phyloP scores from a whole-genome alignment of 1,140 invertebrate genomes.

The Pogonomyrmex californicus region DNA sequence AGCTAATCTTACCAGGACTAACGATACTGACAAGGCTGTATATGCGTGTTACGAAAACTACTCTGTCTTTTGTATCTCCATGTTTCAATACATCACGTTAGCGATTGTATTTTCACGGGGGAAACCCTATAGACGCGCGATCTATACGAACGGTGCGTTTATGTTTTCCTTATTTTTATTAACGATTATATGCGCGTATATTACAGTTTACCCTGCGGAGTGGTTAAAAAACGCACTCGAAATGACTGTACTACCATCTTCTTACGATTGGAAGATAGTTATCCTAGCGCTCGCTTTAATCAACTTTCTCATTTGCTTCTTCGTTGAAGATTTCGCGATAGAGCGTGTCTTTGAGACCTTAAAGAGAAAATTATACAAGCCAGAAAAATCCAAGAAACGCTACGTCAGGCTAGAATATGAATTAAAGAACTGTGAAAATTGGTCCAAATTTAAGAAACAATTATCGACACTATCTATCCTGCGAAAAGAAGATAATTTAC shows the following conservation, averaged over 20 bases:
- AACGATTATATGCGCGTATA: conserved; percentile 89
- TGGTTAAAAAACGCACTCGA: conserved; percentile 90
- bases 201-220: conserved; percentile 90
- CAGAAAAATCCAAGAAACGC: conserved; percentile 87
- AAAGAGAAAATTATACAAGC: conserved; percentile 87
- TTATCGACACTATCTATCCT: conserved; percentile 69
- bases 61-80: conserved; percentile 94
- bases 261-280: conserved; percentile 89
- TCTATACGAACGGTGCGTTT: conserved; percentile 93
- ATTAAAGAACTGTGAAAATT: conserved; percentile 79
- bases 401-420: conserved; percentile 87
- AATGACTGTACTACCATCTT: conserved; percentile 89
- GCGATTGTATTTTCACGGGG: conserved; percentile 97
- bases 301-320: conserved; percentile 89
- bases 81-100: conserved; percentile 97
- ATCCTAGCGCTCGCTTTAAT: conserved; percentile 88
- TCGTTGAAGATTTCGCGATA: conserved; percentile 89
- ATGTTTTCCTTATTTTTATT: conserved; percentile 90
- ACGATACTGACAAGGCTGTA: conserved; percentile 72
- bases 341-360: conserved; percentile 88
- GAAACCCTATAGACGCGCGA: conserved; percentile 94
- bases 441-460: conserved; percentile 79
- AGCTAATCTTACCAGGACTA: conserved; percentile 86
- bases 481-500: conserved; percentile 67
- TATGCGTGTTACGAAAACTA: conserved; percentile 93